phyloP scores from a whole-genome alignment of 2,113 vertebrate genomes.

The Patagioenas fasciata region DNA sequence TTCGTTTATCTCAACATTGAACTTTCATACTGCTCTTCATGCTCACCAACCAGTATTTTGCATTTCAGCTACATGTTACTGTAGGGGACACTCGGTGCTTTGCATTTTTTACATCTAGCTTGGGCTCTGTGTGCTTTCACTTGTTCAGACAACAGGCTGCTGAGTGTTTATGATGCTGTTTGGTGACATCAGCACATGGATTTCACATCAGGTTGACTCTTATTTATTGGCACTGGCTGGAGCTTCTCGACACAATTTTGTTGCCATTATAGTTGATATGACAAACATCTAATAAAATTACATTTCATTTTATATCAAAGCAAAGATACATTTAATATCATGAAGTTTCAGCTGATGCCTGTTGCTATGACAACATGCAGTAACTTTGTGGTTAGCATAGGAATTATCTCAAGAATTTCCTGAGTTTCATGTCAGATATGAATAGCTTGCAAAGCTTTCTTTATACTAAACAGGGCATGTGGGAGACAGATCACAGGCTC shows the following conservation, averaged over 20 bases:
- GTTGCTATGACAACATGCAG: not conserved
- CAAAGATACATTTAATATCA: not conserved
- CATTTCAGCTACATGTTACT: not conserved
- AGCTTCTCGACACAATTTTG: not conserved
- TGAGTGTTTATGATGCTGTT: not conserved
- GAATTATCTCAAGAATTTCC: slow-evolving; percentile 3
- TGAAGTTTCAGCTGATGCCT: not conserved
- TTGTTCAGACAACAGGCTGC: not conserved
- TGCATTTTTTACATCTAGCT: not conserved
- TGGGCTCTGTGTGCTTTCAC: not conserved
- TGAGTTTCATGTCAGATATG: not conserved
- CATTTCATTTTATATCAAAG: slow-evolving; percentile 3
- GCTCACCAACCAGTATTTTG: not conserved
- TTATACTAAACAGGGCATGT: not conserved
- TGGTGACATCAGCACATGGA: not conserved
- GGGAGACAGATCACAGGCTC: not conserved
- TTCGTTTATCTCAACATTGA: not conserved
- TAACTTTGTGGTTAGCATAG: not conserved
- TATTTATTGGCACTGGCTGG: not conserved
- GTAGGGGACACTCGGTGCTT: not conserved
- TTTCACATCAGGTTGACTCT: not conserved
- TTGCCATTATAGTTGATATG: not conserved
- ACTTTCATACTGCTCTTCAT: not conserved
- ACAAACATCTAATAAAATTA: slow-evolving; percentile 9
- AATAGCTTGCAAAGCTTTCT: not conserved